phyloP scores from a whole-genome alignment of 2,888 invertebrate species.

The Sinhomidia bicolor region DNA sequence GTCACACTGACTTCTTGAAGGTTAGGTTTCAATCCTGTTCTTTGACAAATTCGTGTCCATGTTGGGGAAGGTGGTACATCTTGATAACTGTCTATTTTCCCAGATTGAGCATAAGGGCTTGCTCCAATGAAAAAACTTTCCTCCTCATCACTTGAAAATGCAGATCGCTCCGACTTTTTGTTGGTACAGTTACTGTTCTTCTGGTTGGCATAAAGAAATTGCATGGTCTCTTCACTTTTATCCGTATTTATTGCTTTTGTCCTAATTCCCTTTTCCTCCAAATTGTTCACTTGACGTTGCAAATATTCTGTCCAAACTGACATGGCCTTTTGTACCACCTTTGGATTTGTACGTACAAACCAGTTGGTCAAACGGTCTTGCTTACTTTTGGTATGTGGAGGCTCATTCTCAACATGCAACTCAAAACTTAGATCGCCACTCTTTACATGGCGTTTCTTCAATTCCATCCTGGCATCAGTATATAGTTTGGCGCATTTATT shows the following conservation, averaged over 20 bases:
- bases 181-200: neutral
- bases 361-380: neutral
- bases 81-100: too few species aligned
- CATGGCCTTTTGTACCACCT: constrained; percentile 9
- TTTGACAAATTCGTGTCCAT: neutral
- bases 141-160: neutral
- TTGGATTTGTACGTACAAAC: constrained; percentile 1
- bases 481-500: neutral
- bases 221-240: neutral
- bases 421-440: neutral
- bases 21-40: neutral
- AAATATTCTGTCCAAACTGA: constrained; percentile 16
- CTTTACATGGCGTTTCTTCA: neutral
- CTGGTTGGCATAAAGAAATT: neutral
- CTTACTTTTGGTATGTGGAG: neutral
- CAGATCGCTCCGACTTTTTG: neutral
- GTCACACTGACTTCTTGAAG: too few species aligned
- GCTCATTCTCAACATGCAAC: neutral
- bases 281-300: neutral
- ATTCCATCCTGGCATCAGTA: neutral
- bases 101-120: too few species aligned
- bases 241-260: neutral
- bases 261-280: constrained; percentile 6
- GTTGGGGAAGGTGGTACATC: neutral
- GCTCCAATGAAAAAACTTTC: too few species aligned